phyloP scores from a whole-genome alignment of 2,113 vertebrate genomes.

The Delphinus delphis region DNA sequence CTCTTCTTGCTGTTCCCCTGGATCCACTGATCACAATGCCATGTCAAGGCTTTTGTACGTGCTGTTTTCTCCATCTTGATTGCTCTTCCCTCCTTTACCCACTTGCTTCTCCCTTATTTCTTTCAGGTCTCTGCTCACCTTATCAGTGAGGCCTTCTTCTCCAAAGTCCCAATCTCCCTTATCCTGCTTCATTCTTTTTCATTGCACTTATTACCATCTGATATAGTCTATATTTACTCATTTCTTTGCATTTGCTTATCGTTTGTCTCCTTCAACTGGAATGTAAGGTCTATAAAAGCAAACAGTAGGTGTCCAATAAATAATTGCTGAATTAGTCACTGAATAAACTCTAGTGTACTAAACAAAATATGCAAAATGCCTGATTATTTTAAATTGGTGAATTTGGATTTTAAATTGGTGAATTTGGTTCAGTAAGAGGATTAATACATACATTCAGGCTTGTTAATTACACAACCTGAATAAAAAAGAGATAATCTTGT shows the following conservation, averaged over 20 bases:
- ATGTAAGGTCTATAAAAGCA: not conserved
- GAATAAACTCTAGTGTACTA: not conserved
- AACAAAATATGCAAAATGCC: not conserved
- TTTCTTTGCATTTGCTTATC: not conserved
- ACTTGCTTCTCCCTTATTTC: not conserved
- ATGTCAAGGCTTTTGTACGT: not conserved
- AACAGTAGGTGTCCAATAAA: not conserved
- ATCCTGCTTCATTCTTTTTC: not conserved
- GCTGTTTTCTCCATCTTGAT: not conserved
- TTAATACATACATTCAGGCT: not conserved
- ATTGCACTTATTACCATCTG: not conserved
- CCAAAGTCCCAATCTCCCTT: not conserved
- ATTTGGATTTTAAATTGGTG: not conserved
- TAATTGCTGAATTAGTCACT: not conserved
- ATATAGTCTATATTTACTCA: not conserved
- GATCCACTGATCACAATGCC: not conserved
- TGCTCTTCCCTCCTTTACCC: not conserved
- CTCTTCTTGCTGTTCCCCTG: not conserved
- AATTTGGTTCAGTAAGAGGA: not conserved
- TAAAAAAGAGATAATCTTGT: not conserved
- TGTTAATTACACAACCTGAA: not conserved
- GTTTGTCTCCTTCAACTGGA: not conserved
- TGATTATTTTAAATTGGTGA: not conserved
- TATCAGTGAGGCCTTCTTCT: not conserved
- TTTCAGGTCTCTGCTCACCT: not conserved